Base-by-base conservation (phyloP, 2,888 invertebrate species). In the Ptycholaimellus sp. region DNA sequence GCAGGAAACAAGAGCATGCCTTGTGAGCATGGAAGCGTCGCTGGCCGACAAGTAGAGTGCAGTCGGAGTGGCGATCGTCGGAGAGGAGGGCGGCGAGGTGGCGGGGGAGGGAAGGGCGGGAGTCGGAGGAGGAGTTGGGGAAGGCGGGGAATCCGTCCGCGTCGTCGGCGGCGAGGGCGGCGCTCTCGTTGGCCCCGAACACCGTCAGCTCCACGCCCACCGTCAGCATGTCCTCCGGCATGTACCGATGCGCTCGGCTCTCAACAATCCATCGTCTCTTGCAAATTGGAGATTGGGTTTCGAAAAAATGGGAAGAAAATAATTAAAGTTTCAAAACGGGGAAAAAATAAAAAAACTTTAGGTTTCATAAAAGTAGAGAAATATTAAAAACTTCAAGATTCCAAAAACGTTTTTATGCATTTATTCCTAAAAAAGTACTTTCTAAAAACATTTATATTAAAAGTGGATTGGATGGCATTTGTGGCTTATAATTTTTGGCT, bases 1-100 rank as follows among this genome's bases (percentile, higher is more conserved):
- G 13, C 7, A 25, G 13, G 25, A 25, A 13, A 25, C 25, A 16
- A n/a, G 30, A 30, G 9, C 30, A 9, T 30, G 87, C 83, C 72
- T 90, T 90, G 65, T 93, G 90, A 3, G 38, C 33, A 6, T n/a
- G 13, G 30, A 44, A 45, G 14, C 32, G 28, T 1, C 37, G 40
- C 13, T 40, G 36, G 29, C 35, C 37, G 9, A 40, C 29, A 25
- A 36, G 23, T 13, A 45, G 30, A 1, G 33, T 30, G 32, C 39
- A 39, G 32, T 45, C 45, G 9, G 42, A 18, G 28, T 41, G 35
- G n/a, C 38, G 41, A n/a, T 40, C 40, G 16, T 36, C 20, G 3
- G 20, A 16, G 25, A 40, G 33, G 18, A 42, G 38, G 3, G 32
- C 21, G 1, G 6, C 16, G 32, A 42, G 16, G 3, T 36, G 16